Evolutionary conservation across 2,113 vertebrate genomes (phyloP).

Genomic region (Plecturocebus donacophilus): DNA sequence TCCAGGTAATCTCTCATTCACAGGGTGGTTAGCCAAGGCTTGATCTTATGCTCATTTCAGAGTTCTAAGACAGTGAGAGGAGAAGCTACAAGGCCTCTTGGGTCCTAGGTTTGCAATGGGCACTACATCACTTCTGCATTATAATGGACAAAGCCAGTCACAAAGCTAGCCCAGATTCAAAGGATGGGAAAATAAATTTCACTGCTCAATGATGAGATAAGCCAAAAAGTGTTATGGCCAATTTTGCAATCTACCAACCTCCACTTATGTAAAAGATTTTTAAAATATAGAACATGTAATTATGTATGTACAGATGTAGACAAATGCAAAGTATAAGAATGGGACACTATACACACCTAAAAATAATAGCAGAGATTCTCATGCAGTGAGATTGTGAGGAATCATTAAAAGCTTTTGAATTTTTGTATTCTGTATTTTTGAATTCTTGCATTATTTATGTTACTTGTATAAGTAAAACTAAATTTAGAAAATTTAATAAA

Average conservation of each 20-base stretch:
- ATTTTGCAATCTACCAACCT: neutral
- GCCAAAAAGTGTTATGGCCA: neutral
- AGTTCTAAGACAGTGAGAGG: neutral
- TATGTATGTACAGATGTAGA: no score
- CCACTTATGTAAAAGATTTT: neutral
- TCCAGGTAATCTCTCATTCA: neutral
- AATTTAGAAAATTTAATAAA: neutral
- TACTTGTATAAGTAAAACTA: neutral
- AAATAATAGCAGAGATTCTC: neutral
- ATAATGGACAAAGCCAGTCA: neutral
- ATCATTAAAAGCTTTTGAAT: neutral
- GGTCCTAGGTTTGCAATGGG: neutral
- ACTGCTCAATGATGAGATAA: neutral
- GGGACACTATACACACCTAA: accelerated
- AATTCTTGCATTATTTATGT: neutral
- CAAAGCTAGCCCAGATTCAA: neutral
- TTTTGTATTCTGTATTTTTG: neutral
- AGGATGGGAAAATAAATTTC: neutral
- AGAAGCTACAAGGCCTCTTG: neutral
- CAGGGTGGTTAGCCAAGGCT: neutral
- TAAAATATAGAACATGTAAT: neutral
- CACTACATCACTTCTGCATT: neutral
- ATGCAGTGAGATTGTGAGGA: neutral
- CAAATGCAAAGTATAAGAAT: neutral
- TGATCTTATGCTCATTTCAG: neutral